Conservation (phyloP, 2,888 invertebrate genomes). For the Melanostoma mellinum region DNA sequence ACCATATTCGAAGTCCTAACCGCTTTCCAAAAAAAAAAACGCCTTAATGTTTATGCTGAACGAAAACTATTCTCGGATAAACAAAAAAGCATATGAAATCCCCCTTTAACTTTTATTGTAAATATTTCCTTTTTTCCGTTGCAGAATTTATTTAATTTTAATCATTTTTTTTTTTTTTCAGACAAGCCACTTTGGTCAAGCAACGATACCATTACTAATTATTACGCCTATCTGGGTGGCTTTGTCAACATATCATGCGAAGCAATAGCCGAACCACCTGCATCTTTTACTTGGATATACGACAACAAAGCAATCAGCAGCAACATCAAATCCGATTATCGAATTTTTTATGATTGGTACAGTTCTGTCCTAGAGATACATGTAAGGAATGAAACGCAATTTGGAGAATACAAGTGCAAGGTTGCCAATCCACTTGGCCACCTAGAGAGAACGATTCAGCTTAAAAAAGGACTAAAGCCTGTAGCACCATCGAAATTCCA, state of each 20-base stretch:
- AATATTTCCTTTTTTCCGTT: too few relatives aligned
- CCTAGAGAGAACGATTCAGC: conserved; percentile 82
- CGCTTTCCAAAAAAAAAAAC: too few relatives aligned
- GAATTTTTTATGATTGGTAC: conserved; percentile 79
- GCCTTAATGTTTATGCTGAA: too few relatives aligned
- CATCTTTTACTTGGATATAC: conserved; percentile 83
- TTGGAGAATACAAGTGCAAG: conserved; percentile 84
- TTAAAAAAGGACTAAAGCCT: conserved; percentile 84
- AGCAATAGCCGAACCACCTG: conserved; percentile 84
- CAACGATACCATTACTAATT: conserved; percentile 77
- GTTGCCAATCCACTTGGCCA: conserved; percentile 83
- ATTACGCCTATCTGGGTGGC: conserved; percentile 82
- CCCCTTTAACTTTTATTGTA: too few relatives aligned
- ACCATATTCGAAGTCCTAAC: too few relatives aligned
- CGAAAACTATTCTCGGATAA: too few relatives aligned
- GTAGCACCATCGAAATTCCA: conserved; percentile 81
- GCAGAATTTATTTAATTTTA: too few relatives aligned
- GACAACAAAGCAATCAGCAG: conserved; percentile 79
- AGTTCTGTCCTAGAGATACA: conserved; percentile 80
- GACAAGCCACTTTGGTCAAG: conserved; percentile 80
- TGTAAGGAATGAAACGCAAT: conserved; percentile 78
- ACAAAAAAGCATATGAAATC: too few relatives aligned
- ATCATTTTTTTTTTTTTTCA: conserved; percentile 62
- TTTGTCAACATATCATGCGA: conserved; percentile 85
- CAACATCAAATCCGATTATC: conserved; percentile 76